These are phyloP conservation scores for Lasiurus borealis DNA, from an alignment of 2,113 vertebrate species.

Conservation along the genomic window DNA sequence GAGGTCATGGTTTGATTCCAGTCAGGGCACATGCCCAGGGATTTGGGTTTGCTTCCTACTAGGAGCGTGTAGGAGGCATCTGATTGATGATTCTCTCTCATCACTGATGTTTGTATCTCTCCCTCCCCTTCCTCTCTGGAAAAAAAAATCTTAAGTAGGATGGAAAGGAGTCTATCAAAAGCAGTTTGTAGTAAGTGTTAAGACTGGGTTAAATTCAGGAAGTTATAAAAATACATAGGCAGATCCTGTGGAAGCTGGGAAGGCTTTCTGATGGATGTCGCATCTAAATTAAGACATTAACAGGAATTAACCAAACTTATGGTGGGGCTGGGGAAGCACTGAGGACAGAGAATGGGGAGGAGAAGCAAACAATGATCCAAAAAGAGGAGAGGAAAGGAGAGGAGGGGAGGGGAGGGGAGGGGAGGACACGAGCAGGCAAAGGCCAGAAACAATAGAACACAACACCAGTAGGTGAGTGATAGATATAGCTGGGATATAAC, in stretches of 20 bases:
- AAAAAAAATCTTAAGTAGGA: not conserved
- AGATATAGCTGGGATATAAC: not conserved
- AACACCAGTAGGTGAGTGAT: not conserved
- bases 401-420: too few species aligned
- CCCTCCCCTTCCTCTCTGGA: too few species aligned
- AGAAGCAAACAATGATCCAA: not conserved
- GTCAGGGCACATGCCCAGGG: too few species aligned
- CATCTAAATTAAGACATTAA: constrained; percentile 21
- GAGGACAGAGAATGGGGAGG: not conserved
- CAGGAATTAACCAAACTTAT: not conserved
- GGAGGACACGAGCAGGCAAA: not conserved
- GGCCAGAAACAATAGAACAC: not conserved
- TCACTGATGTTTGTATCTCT: too few species aligned
- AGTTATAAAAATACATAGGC: not conserved
- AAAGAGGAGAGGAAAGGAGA: not conserved
- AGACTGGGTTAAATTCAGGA: not conserved
- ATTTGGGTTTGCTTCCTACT: too few species aligned
- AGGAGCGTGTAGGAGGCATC: too few species aligned
- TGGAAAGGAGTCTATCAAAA: not conserved
- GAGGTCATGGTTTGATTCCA: too few species aligned
- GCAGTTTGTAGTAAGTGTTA: not conserved
- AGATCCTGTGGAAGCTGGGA: not conserved
- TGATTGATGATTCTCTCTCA: too few species aligned
- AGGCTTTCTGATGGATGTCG: not conserved
- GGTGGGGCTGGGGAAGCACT: not conserved